A percentile compares a stretch with the other conserved stretches of the same genome.
phyloP scores from a whole-genome alignment of 2,113 vertebrate genomes.

The Sorex fumeus region DNA sequence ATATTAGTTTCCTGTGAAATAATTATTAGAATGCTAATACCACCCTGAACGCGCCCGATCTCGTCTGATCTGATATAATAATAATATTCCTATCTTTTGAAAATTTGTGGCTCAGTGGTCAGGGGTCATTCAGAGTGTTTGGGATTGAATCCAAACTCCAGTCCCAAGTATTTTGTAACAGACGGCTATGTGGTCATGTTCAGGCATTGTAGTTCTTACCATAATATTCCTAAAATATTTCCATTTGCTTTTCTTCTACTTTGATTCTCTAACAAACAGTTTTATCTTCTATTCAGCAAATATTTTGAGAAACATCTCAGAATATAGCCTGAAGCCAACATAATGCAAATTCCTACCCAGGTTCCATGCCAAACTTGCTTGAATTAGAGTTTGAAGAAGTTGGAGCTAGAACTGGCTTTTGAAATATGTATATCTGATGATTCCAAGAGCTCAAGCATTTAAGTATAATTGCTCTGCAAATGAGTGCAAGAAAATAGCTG shows the following conservation, averaged over 20 bases:
- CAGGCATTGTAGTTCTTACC: background rate
- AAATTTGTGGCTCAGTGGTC: too few species aligned
- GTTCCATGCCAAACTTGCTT: background rate
- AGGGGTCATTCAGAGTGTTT: too few species aligned
- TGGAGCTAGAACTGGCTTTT: background rate
- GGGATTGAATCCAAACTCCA: too few species aligned
- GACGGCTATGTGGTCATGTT: background rate
- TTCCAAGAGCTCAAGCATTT: background rate
- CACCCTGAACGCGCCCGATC: too few species aligned
- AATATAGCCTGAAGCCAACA: constrained; percentile 2
- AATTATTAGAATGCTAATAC: background rate
- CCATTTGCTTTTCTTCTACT: background rate
- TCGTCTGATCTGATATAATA: too few species aligned
- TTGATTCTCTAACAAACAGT: constrained; percentile 12
- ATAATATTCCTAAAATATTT: background rate
- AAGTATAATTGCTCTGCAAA: background rate
- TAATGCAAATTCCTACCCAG: background rate
- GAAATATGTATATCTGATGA: background rate
- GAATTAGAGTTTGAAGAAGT: background rate
- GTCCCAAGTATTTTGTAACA: background rate
- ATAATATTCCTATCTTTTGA: too few species aligned
- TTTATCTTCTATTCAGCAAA: constrained; percentile 5
- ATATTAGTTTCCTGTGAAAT: constrained; percentile 28
- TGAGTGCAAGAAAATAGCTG: background rate
- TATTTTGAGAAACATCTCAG: constrained; percentile 41